phyloP scores from a whole-genome alignment of 2,113 vertebrate species.

The Eurystomus gularis region DNA sequence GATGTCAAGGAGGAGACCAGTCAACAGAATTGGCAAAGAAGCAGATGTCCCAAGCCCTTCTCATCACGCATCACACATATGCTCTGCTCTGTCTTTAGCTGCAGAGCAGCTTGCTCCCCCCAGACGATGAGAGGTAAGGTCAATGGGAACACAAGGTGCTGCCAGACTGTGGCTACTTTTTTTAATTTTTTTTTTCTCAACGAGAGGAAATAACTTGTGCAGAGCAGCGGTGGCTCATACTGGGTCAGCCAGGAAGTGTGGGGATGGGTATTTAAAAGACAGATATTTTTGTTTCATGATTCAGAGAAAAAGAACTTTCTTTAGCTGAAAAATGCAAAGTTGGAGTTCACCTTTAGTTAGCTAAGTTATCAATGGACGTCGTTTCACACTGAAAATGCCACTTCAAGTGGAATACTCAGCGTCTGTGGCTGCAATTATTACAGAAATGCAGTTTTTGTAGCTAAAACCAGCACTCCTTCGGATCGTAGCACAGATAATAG shows the following conservation, averaged over 20 bases:
- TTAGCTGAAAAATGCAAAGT: background rate
- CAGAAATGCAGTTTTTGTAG: background rate
- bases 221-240: background rate
- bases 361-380: background rate
- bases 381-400: background rate
- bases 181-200: background rate
- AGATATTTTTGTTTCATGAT: background rate
- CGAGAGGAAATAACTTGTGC: slow-evolving; percentile 18
- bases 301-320: background rate
- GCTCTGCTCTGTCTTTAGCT: background rate
- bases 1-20: background rate
- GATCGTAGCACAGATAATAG: background rate
- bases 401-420: background rate
- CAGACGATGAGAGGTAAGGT: background rate
- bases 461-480: background rate
- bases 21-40: background rate
- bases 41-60: background rate
- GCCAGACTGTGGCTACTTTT: background rate
- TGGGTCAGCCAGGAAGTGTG: slow-evolving; percentile 50
- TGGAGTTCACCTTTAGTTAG: background rate
- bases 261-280: background rate
- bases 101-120: background rate
- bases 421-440: background rate
- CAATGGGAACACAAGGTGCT: background rate
- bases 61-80: accelerated